Evolutionary conservation across 2,797 vertebrate species (phyloP), one percentile per base, ranked within the genome.

Genomic region (Typhlichthys subterraneus): DNA sequence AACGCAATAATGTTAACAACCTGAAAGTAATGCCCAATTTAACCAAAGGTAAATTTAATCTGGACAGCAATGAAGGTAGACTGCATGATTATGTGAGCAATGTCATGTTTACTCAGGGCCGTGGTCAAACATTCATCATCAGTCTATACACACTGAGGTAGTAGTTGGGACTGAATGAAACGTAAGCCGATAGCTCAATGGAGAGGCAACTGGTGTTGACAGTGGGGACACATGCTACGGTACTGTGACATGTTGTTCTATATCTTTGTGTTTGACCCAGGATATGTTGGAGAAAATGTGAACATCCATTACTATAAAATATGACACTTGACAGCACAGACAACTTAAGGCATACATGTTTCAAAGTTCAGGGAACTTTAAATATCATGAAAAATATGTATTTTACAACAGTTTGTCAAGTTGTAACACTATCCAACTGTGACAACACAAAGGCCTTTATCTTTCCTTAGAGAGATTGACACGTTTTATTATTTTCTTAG

Each of bases 401-500:
- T 29, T 29, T 29, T 29, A 29, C 23, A 29, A 29, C 23, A 29
- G 23, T 29, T 29, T 12, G 31, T 57, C 33, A 50, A 15, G 33
- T 48, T 50, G 47, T 48, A 48, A 29, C 47, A 31, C 31, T 31
- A 13, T 42, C 47, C 14, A 49, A 33, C 46, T 56, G 5, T 6
- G 12, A 46, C 52, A 45, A 50, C 11, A 46, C 33, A 9, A 29
- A 13, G 11, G 19, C 38, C n/a, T 11, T 12, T 45, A 59, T 50
- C 54, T 55, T 7, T 12, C 31, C 49, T n/a, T 19, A 61, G 49
- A 15, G 31, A 45, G 12, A 23, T 59, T 42, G 45, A 56, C 48
- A 54, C 23, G n/a, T 64, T 71, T 51, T 55, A 55, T 66, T 63
- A 56, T 61, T 55, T 62, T 52, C 63, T 53, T 53, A 57, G 65